A percentile compares a stretch with the other conserved stretches of the same genome.
Evolutionary conservation across 92 coral and sea anemone species (phyloP).

Genomic region (Hydrozoanthus gracilis): DNA sequence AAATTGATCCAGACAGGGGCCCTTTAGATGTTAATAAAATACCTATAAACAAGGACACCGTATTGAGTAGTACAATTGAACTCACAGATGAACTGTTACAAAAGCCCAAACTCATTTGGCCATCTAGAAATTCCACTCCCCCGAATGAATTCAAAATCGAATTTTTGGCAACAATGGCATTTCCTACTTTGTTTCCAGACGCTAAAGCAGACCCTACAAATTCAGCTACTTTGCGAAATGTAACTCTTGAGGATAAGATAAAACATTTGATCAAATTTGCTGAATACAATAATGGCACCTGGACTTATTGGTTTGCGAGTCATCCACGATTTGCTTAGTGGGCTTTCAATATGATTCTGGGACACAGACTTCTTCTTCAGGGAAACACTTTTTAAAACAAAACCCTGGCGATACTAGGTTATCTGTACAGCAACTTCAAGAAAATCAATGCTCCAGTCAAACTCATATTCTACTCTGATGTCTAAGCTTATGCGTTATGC

Average conservation of each 20-base stretch:
- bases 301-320: conserved; percentile 66
- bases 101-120: conserved; percentile 1
- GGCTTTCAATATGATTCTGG: conserved; percentile 65
- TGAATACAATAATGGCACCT: conserved; percentile 51
- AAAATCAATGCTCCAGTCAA: conserved; percentile 42
- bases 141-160: not conserved
- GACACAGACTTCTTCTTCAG: conserved; percentile 50
- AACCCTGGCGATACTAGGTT: conserved; percentile 29
- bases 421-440: conserved; percentile 44
- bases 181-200: conserved; percentile 49
- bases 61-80: conserved; percentile 43
- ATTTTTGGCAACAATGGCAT: not conserved
- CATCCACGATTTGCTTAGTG: conserved; percentile 68
- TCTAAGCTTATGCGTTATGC: conserved; percentile 64
- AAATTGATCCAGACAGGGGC: conserved; percentile 20
- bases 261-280: conserved; percentile 64
- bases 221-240: conserved; percentile 44
- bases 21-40: conserved; percentile 49
- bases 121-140: not conserved
- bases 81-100: conserved; percentile 3
- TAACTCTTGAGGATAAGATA: conserved; percentile 51
- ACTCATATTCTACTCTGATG: conserved; percentile 53
- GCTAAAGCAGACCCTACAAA: conserved; percentile 58
- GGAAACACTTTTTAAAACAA: conserved; percentile 39
- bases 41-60: conserved; percentile 44